Percentiles rank a stretch among this genome's conserved stretches.
These are phyloP conservation scores for Caradrina kadenii DNA, from an alignment of 2,888 invertebrate species.

Conservation along the genomic window DNA sequence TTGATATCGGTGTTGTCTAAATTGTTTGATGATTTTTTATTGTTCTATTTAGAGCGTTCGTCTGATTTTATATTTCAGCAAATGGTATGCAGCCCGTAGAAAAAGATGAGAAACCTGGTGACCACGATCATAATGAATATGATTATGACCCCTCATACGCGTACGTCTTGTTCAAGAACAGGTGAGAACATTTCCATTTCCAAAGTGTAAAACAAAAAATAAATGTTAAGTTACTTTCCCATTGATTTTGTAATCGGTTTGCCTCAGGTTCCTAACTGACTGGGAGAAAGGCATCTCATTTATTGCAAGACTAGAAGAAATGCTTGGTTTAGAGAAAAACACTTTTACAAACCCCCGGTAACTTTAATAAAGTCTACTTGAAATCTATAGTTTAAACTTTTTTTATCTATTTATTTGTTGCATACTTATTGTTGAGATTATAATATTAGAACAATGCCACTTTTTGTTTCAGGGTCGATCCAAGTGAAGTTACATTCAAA, in stretches of 20 bases:
- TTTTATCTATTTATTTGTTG: slow-evolving; percentile 25
- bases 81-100: slow-evolving; percentile 73
- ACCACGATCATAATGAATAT: slow-evolving; percentile 89
- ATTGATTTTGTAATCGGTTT: slow-evolving; percentile 63
- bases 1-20: slow-evolving; percentile 57
- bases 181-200: slow-evolving; percentile 83
- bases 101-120: slow-evolving; percentile 68
- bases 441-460: slow-evolving; percentile 19
- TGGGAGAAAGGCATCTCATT: slow-evolving; percentile 94
- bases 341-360: slow-evolving; percentile 92
- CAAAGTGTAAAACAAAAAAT: slow-evolving; percentile 13
- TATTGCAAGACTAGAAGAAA: slow-evolving; percentile 92
- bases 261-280: slow-evolving; percentile 81
- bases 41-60: slow-evolving; percentile 24
- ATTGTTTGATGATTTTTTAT: neutral
- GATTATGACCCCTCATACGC: slow-evolving; percentile 94
- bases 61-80: slow-evolving; percentile 75
- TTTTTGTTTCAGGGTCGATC: slow-evolving; percentile 91
- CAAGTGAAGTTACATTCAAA: slow-evolving; percentile 94
- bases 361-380: slow-evolving; percentile 61
- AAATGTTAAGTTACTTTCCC: slow-evolving; percentile 59
- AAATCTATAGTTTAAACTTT: slow-evolving; percentile 38
- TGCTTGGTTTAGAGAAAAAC: slow-evolving; percentile 92
- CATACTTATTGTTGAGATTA: neutral
- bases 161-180: slow-evolving; percentile 94